phyloP scores from a whole-genome alignment of 2,888 invertebrate species.

The Leptura quadrifasciata region DNA sequence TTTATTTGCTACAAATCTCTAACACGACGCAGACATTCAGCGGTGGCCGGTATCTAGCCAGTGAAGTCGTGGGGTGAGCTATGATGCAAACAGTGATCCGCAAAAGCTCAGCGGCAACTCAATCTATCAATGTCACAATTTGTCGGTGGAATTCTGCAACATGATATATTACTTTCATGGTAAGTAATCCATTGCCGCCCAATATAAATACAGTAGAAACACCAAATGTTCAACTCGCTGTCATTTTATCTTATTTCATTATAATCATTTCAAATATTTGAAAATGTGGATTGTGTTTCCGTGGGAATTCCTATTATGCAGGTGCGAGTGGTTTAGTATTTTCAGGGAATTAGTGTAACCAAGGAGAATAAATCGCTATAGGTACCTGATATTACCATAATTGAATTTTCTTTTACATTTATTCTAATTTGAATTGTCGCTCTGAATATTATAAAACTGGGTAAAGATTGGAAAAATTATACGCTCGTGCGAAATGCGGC shows the following conservation, averaged over 20 bases:
- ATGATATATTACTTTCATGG: constrained; percentile 39
- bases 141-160: constrained; percentile 32
- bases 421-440: neutral
- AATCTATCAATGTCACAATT: constrained; percentile 39
- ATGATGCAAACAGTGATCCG: constrained; percentile 23
- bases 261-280: neutral
- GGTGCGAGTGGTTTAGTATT: neutral
- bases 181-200: constrained; percentile 31
- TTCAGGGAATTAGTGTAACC: neutral
- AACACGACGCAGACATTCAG: constrained; percentile 2
- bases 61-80: constrained; percentile 5
- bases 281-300: neutral
- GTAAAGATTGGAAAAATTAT: too few relatives aligned
- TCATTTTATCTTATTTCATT: constrained; percentile 15
- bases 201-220: constrained; percentile 27
- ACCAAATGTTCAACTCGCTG: constrained; percentile 26
- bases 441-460: neutral
- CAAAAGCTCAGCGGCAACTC: constrained; percentile 30
- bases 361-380: neutral
- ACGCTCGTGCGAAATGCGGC: too few relatives aligned
- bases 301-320: constrained; percentile 1
- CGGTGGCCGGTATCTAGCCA: constrained; percentile 12
- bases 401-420: neutral
- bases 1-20: constrained; percentile 19
- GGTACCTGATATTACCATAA: neutral